Conservation (phyloP, 2,888 invertebrate species). For the Agrotis clavis region DNA sequence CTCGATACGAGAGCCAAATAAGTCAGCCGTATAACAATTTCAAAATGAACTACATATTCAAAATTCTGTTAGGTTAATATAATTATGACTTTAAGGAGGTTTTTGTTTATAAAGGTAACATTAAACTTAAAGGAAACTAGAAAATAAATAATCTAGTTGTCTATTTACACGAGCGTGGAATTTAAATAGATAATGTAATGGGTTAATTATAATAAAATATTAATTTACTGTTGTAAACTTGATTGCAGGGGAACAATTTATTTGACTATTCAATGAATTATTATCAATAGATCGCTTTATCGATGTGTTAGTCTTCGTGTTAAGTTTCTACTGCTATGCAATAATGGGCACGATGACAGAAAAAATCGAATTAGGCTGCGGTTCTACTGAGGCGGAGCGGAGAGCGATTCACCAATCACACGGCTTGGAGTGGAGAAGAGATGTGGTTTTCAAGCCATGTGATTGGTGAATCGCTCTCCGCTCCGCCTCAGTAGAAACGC, state of each 20-base stretch:
- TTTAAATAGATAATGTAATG: slow-evolving; percentile 52
- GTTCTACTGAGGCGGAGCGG: too few species aligned
- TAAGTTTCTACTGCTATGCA: slow-evolving; percentile 53
- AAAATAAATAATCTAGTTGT: slow-evolving; percentile 54
- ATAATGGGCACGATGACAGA: slow-evolving; percentile 4
- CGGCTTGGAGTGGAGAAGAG: too few species aligned
- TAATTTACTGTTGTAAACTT: slow-evolving; percentile 57
- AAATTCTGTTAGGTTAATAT: slow-evolving; percentile 47
- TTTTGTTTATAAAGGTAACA: slow-evolving; percentile 51
- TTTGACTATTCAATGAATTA: slow-evolving; percentile 70
- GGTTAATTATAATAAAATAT: slow-evolving; percentile 59
- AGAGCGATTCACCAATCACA: too few species aligned
- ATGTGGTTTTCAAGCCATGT: too few species aligned
- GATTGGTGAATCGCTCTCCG: too few species aligned
- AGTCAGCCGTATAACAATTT: slow-evolving; percentile 40
- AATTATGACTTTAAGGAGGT: slow-evolving; percentile 37
- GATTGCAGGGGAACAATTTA: slow-evolving; percentile 68
- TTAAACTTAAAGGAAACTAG: slow-evolving; percentile 48
- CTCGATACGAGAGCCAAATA: slow-evolving; percentile 46
- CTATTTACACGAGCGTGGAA: slow-evolving; percentile 47
- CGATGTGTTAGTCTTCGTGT: slow-evolving; percentile 49
- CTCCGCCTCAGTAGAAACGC: too few species aligned
- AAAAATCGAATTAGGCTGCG: too few species aligned
- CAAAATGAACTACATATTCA: slow-evolving; percentile 54
- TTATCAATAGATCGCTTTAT: slow-evolving; percentile 53